Percentiles rank a stretch among this genome's conserved stretches.
Conservation (phyloP, 1,140 invertebrate genomes). For the Zaprionus vittiger region DNA sequence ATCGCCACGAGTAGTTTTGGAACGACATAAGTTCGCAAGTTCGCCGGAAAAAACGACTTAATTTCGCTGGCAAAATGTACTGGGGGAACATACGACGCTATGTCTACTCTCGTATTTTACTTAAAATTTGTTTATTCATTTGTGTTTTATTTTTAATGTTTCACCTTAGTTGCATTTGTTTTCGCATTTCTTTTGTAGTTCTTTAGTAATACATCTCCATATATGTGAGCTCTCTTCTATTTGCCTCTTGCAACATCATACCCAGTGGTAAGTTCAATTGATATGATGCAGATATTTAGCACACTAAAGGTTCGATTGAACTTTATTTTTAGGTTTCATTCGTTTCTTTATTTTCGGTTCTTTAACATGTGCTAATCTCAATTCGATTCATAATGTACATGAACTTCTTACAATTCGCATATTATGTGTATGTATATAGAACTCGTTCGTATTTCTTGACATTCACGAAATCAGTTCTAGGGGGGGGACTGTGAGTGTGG, state of each 20-base stretch:
- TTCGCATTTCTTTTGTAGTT: conserved; percentile 24
- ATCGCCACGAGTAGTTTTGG: too few species aligned
- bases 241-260: conserved; percentile 64
- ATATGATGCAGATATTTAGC: conserved; percentile 73
- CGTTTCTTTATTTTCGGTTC: conserved; percentile 59
- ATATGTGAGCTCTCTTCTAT: conserved; percentile 22
- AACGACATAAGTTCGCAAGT: too few species aligned
- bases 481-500: conserved; percentile 9
- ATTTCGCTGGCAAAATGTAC: too few species aligned
- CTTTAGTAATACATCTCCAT: conserved; percentile 13
- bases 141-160: conserved; percentile 52
- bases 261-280: conserved; percentile 61
- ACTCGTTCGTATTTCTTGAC: conserved; percentile 19
- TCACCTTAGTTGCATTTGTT: conserved; percentile 71
- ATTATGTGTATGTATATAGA: conserved; percentile 19
- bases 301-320: conserved; percentile 50
- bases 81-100: too few species aligned
- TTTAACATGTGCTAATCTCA: conserved; percentile 74
- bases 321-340: conserved; percentile 36
- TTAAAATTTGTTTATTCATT: conserved; percentile 37
- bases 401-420: conserved; percentile 29
- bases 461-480: conserved; percentile 33
- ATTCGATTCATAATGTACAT: conserved; percentile 38
- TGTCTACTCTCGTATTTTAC: background rate
- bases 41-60: too few species aligned